phyloP scores from a whole-genome alignment of 2,797 vertebrate species.

The Telmatherina bonti region DNA sequence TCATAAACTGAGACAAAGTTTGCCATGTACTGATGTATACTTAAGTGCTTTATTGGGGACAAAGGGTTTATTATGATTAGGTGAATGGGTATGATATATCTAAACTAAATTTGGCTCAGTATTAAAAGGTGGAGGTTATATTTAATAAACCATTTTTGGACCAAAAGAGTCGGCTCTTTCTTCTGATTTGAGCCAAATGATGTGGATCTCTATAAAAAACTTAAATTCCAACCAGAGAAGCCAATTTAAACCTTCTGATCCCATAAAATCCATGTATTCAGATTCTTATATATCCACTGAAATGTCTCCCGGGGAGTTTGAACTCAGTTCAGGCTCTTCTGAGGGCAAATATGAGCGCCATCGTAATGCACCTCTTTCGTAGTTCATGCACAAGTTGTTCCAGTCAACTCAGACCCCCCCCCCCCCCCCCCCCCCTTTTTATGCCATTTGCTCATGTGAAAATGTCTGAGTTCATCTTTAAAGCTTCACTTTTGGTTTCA shows the following conservation, averaged over 20 bases:
- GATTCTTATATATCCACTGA: constrained; percentile 34
- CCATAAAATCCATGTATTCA: constrained; percentile 11
- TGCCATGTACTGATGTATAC: no score
- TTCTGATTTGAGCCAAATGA: background rate
- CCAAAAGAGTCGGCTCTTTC: background rate
- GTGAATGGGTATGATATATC: no score
- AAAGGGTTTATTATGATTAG: no score
- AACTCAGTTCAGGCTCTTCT: constrained; percentile 20
- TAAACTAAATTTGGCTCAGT: background rate
- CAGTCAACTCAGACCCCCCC: background rate
- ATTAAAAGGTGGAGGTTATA: no score
- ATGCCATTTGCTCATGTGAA: constrained; percentile 33
- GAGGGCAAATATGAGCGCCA: constrained; percentile 29
- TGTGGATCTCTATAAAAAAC: background rate
- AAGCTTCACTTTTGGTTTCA: constrained; percentile 7
- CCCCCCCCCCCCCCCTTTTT: background rate
- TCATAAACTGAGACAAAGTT: no score
- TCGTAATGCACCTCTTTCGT: constrained; percentile 20
- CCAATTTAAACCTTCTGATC: constrained; percentile 16
- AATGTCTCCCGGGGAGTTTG: constrained; percentile 48
- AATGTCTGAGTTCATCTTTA: constrained; percentile 24
- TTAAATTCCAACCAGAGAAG: constrained; percentile 15
- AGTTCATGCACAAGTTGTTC: constrained; percentile 19
- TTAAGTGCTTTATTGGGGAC: no score
- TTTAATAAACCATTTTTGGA: no score